A percentile compares a stretch with the other conserved stretches of the same genome.
Conservation (phyloP, 2,888 invertebrate genomes). For the Caenorhabditis becei region DNA sequence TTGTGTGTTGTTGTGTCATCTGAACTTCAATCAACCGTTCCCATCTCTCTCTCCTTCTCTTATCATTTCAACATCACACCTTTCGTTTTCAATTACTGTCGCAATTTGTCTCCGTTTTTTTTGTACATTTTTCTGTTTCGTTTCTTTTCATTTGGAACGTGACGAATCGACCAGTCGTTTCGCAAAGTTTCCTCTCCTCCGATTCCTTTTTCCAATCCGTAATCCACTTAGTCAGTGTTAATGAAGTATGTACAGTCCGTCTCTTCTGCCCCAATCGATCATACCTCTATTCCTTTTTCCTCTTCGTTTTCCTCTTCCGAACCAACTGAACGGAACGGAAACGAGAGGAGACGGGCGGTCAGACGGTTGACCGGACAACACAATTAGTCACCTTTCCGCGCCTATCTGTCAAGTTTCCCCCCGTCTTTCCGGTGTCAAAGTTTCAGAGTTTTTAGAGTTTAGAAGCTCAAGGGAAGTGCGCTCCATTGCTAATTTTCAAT, state of each 20-base stretch:
- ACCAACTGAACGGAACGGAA: neutral
- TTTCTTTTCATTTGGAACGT: neutral
- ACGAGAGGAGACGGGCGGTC: neutral
- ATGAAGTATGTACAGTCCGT: neutral
- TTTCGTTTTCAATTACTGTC: slow-evolving; percentile 42
- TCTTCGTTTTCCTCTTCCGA: neutral
- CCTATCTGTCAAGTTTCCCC: neutral
- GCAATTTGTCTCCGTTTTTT: slow-evolving; percentile 20
- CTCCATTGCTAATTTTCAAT: no score
- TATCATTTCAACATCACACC: slow-evolving; percentile 41
- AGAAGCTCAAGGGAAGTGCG: no score
- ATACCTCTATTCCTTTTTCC: neutral
- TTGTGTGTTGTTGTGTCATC: neutral
- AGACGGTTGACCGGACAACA: neutral
- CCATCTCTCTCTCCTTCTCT: slow-evolving; percentile 3
- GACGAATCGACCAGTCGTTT: neutral
- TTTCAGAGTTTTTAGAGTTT: no score
- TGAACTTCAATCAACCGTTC: slow-evolving; percentile 23
- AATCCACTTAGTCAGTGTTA: slow-evolving; percentile 7
- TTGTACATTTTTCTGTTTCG: neutral
- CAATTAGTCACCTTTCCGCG: slow-evolving; percentile 8
- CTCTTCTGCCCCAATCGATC: neutral
- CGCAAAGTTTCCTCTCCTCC: neutral
- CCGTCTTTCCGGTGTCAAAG: neutral
- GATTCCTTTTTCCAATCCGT: neutral